Evolutionary conservation across 2,113 vertebrate genomes (phyloP), one percentile per base, ranked within the genome.

Genomic region (Paedocypris sp.): DNA sequence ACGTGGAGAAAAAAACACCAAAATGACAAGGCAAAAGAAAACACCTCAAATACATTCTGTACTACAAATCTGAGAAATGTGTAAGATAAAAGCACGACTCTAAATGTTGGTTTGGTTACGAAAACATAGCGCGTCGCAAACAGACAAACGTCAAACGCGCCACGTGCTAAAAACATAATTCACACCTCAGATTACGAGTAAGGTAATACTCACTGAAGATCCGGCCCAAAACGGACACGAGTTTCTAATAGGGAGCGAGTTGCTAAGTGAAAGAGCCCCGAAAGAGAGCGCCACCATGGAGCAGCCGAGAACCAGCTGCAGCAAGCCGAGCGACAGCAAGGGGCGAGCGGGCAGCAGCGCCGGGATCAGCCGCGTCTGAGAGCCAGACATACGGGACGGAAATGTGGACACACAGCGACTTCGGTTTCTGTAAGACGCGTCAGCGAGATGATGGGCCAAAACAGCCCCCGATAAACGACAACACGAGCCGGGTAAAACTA

Each of bases 141-240:
- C n/a, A n/a, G n/a, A n/a, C n/a, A n/a, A n/a, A n/a, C n/a, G n/a
- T n/a, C 10, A 22, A 19, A 41, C 29, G 23, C 12, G 11, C 4
- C 23, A 6, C 15, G 15, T 43, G 31, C 19, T 13, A 58, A 45
- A 23, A 18, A 7, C 26, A 31, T 43, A n/a, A n/a, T n/a, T 43
- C 32, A 31, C 29, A 22, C 48, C 5, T 51, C 51, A 15, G 22
- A 11, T 25, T 35, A 22, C 32, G 39, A 43, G 12, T 22, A 49
- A 22, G 11, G 2, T 19, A 10, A 49, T 72, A 86, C 90, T 89
- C 71, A 94, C 90, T 80, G 85, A 88, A 35, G 81, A 87, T 42
- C 90, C 88, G 1, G 87, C 86, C 89, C 89, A 91, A 50, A 90
- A 82, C 4, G 88, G 86, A 53, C 86, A 91, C 0, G 86, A 83